These are phyloP conservation scores for Lepidonotus clava DNA, from an alignment of 2,888 invertebrate species.

Conservation along the genomic window DNA sequence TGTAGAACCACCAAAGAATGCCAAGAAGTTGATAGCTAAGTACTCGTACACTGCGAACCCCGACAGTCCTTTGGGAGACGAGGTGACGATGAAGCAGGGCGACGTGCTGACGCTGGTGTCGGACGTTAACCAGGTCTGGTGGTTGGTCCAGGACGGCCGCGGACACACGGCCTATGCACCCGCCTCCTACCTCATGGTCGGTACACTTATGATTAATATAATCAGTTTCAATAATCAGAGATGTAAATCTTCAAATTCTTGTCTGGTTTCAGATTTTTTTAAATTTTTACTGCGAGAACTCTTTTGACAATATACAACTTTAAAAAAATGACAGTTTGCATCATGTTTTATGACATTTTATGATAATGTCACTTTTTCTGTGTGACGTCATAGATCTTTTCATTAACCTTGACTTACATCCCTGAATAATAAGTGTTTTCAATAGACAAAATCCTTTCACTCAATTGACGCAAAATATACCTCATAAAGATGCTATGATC, in stretches of 20 bases:
- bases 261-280: not conserved
- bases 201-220: not conserved
- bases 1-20: not conserved
- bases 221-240: not conserved
- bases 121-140: constrained; percentile 67
- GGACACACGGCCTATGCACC: constrained; percentile 69
- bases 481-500: no score
- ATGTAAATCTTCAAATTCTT: not conserved
- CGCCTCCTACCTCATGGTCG: constrained; percentile 69
- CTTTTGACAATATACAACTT: not conserved
- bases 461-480: no score
- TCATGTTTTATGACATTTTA: not conserved
- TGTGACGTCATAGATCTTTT: not conserved
- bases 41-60: constrained; percentile 68
- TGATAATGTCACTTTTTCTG: not conserved
- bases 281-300: not conserved
- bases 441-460: no score
- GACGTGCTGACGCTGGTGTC: constrained; percentile 63
- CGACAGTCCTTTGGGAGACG: constrained; percentile 69
- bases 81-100: constrained; percentile 67
- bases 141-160: constrained; percentile 62
- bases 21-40: constrained; percentile 66
- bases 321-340: not conserved
- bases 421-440: no score
- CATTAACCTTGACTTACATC: no score